Evolutionary conservation across 2,113 vertebrate species (phyloP).

Genomic region (Gopherus flavomarginatus): DNA sequence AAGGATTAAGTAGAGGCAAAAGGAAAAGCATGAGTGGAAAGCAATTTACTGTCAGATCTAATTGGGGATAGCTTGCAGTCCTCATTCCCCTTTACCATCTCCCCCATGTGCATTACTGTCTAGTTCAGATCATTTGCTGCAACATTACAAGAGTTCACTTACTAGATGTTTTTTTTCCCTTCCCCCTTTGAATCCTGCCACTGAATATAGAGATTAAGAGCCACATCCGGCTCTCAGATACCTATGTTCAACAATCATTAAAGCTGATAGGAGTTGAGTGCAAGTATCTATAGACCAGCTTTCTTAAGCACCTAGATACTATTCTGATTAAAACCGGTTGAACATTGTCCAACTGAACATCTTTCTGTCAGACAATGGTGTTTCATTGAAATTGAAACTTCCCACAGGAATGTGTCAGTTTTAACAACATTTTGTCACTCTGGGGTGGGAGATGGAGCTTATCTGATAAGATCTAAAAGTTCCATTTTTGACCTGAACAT

Average conservation of each 20-base stretch:
- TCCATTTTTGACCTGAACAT: background rate
- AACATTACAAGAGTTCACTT: background rate
- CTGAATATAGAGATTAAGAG: background rate
- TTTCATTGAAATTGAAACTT: background rate
- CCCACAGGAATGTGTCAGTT: background rate
- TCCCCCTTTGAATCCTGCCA: background rate
- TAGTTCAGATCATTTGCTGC: background rate
- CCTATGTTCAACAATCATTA: background rate
- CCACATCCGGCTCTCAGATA: background rate
- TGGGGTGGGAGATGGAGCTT: background rate
- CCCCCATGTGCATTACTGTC: background rate
- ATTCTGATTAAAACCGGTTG: background rate
- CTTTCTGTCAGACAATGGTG: background rate
- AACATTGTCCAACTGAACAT: background rate
- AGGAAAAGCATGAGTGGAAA: background rate
- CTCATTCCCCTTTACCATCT: background rate
- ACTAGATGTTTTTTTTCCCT: background rate
- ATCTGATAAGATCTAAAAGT: background rate
- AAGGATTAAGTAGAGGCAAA: slow-evolving; percentile 12
- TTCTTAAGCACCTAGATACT: background rate
- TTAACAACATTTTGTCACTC: background rate
- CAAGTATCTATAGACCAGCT: background rate
- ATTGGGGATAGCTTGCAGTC: background rate
- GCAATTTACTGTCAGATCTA: background rate
- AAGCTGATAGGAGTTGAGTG: background rate